Conservation (phyloP, 2,113 vertebrate species). For the Forbesichthys agassizii region DNA sequence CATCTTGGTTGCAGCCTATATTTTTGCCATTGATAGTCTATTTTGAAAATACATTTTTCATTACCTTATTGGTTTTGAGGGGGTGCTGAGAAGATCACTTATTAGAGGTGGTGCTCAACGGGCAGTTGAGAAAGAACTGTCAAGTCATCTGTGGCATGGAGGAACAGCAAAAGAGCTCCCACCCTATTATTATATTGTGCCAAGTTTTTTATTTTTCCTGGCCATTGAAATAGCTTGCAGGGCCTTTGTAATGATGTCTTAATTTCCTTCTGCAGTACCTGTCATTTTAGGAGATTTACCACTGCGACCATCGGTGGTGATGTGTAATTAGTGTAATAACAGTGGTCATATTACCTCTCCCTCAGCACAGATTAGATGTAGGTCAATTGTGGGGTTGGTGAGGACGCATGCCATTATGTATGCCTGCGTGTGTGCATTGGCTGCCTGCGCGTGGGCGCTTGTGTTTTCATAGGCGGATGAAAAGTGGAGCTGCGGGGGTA, state of each 20-base stretch:
- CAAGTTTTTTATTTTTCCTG: too few species aligned
- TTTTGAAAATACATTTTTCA: conserved; percentile 23
- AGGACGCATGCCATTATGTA: not conserved
- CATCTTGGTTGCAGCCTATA: conserved; percentile 10
- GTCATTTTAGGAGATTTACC: conserved; percentile 53
- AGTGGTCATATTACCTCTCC: conserved; percentile 56
- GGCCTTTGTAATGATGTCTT: conserved; percentile 38
- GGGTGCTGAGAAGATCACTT: conserved; percentile 34
- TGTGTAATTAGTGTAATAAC: conserved; percentile 72
- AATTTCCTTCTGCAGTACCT: conserved; percentile 49
- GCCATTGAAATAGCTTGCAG: not conserved
- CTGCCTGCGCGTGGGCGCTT: conserved; percentile 10
- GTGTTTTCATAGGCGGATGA: conserved; percentile 42
- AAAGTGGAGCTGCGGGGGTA: conserved; percentile 42
- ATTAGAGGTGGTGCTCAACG: conserved; percentile 13
- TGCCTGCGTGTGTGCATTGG: not conserved
- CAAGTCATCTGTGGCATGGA: conserved; percentile 40
- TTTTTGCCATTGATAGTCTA: conserved; percentile 37
- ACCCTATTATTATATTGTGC: too few species aligned
- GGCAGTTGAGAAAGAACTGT: conserved; percentile 31
- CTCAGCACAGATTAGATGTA: conserved; percentile 48
- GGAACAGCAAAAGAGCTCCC: too few species aligned
- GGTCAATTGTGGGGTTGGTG: conserved; percentile 45
- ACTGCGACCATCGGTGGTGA: conserved; percentile 34
- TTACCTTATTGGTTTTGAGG: conserved; percentile 17